Evolutionary conservation across 2,888 invertebrate species (phyloP), one percentile per base, ranked within the genome.

Genomic region (Harpalus rubripes): DNA sequence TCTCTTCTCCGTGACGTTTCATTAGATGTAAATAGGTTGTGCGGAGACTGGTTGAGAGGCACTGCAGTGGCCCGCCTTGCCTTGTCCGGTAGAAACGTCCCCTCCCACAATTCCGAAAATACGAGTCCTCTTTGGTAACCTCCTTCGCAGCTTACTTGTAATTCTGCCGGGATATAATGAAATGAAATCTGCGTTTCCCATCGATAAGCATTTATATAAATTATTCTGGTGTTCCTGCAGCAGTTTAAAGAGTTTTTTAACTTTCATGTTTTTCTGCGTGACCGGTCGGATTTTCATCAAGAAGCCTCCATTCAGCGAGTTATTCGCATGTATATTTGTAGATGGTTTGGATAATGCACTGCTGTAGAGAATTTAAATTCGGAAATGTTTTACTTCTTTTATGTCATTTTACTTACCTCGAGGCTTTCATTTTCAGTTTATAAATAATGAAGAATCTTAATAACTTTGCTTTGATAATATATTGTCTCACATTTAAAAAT

Each of bases 91-190:
- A 26, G 22, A 22, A 22, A 22, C 22, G 32, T 12, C 65, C 65
- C 26, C n/a, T 26, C 39, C n/a, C 32, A n/a, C 65, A 65, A n/a
- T 58, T 4, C 8, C n/a, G 26, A 65, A 65, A 65, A 65, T 65
- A 65, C 68, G n/a, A 32, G 39, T 68, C 39, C 68, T 68, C 87
- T 88, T 88, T 87, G 87, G 87, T 88, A 87, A 79, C 85, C 84
- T 85, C 74, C 83, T 74, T 74, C 56, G 74, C 52, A 68, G 81
- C 81, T 68, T 81, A 68, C 74, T 74, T 83, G 83, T 83, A 74
- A 74, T 83, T 83, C 74, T 41, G 32, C 18, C 32, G 15, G 39
- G 61, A 61, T 74, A 61, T 76, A 83, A 83, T 83, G 83, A 83
- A 83, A 83, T 76, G 76, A 83, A 76, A 83, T 83, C 74, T 83